Evolutionary conservation across 2,888 invertebrate species (phyloP).

Genomic region (Hyles lineata): DNA sequence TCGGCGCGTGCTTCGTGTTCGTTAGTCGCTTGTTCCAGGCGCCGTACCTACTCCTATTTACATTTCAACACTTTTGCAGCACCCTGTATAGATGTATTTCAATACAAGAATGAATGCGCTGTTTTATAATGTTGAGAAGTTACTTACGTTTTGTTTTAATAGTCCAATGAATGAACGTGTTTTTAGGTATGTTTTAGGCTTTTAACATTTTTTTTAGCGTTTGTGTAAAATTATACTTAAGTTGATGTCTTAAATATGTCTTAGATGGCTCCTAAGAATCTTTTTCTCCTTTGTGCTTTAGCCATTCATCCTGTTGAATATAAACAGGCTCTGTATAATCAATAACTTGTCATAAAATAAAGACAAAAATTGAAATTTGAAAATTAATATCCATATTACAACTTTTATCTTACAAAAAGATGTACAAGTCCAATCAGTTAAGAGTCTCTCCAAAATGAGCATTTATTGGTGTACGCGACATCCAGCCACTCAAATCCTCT

Average conservation of each 20-base stretch:
- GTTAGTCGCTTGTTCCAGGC: constrained; percentile 75
- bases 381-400: background rate
- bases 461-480: constrained; percentile 2
- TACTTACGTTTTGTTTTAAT: background rate
- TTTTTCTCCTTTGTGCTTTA: too few relatives aligned
- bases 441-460: background rate
- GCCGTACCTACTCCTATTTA: constrained; percentile 62
- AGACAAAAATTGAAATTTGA: background rate
- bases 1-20: constrained; percentile 66
- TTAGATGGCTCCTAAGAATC: too few relatives aligned
- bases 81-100: constrained; percentile 56
- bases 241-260: too few relatives aligned
- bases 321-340: too few relatives aligned
- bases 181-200: too few relatives aligned
- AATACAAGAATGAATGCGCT: constrained; percentile 34
- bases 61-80: constrained; percentile 62
- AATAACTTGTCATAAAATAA: background rate
- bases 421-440: background rate
- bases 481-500: background rate
- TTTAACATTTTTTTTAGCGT: too few relatives aligned
- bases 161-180: too few relatives aligned
- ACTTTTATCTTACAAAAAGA: background rate
- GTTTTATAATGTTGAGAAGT: constrained; percentile 16
- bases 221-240: too few relatives aligned
- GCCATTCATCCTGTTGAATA: too few relatives aligned